Evolutionary conservation across 53 echinoderm and acorn worm species (phyloP).

Genomic region (Pentamera pediparva): DNA sequence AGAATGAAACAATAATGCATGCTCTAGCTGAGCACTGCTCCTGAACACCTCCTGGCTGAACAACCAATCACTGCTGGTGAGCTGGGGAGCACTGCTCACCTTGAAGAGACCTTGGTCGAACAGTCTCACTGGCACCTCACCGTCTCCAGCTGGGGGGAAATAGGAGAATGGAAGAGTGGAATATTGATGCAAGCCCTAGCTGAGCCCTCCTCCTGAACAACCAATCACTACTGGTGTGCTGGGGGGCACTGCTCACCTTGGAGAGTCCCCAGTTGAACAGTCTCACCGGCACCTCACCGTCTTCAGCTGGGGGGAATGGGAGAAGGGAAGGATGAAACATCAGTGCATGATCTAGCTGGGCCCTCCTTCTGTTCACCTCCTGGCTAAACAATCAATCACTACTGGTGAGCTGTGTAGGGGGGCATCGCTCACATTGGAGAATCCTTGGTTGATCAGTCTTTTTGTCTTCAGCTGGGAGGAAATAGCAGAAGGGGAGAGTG

Average conservation of each 20-base stretch:
- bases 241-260: conserved; percentile 69
- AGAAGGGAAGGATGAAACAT: no score
- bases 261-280: conserved; percentile 35
- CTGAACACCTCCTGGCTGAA: conserved; percentile 78
- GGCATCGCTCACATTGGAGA: conserved; percentile 65
- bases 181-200: no score
- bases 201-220: conserved; percentile 62
- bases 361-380: conserved; percentile 65
- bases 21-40: no score
- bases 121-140: conserved; percentile 1
- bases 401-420: conserved; percentile 68
- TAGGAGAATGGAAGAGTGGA: not conserved
- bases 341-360: no score
- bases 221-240: conserved; percentile 69
- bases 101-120: conserved; percentile 35
- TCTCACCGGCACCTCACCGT: not conserved
- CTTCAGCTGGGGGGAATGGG: not conserved
- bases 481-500: not conserved
- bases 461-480: not conserved
- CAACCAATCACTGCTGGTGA: conserved; percentile 68
- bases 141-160: not conserved
- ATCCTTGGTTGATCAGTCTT: conserved; percentile 8
- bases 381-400: conserved; percentile 75
- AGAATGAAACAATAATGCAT: no score
- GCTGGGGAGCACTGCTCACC: conserved; percentile 73